Conservation (phyloP, 1,140 invertebrate species). For the Apocrypta bakeri region DNA sequence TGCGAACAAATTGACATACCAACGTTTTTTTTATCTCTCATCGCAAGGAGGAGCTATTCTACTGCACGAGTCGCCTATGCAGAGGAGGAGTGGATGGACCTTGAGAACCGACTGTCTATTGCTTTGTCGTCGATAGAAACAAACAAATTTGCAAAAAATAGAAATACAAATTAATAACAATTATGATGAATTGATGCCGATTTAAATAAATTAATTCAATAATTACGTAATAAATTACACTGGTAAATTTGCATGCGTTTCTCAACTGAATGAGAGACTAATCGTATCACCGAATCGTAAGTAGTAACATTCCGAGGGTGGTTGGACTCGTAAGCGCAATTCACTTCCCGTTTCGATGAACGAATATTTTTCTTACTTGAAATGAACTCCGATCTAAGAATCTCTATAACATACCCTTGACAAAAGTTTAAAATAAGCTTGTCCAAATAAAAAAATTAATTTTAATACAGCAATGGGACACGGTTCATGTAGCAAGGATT, state of each 20-base stretch:
- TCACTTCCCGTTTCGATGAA: background rate
- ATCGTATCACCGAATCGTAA: background rate
- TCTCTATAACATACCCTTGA: too few relatives aligned
- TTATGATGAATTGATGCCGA: too few relatives aligned
- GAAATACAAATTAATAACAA: too few relatives aligned
- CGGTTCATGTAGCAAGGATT: background rate
- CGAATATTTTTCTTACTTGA: too few relatives aligned
- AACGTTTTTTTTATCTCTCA: background rate
- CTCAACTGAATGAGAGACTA: too few relatives aligned
- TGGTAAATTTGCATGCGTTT: too few relatives aligned
- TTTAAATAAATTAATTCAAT: too few relatives aligned
- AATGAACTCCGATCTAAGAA: too few relatives aligned
- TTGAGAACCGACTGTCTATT: background rate
- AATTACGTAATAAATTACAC: too few relatives aligned
- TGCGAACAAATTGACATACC: constrained; percentile 30
- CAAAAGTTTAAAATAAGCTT: too few relatives aligned
- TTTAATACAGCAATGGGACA: background rate
- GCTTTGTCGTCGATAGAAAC: background rate
- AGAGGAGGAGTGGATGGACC: background rate
- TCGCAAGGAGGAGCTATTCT: background rate
- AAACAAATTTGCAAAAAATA: background rate
- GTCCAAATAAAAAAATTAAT: too few relatives aligned
- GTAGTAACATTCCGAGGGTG: constrained; percentile 19
- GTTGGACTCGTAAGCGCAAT: constrained; percentile 7
- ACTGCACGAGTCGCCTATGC: background rate